Evolutionary conservation across 37 sponge, comb jelly and placozoan genomes (phyloP), one percentile per base, ranked within the genome.

Genomic region (Chondrosia reniformis): DNA sequence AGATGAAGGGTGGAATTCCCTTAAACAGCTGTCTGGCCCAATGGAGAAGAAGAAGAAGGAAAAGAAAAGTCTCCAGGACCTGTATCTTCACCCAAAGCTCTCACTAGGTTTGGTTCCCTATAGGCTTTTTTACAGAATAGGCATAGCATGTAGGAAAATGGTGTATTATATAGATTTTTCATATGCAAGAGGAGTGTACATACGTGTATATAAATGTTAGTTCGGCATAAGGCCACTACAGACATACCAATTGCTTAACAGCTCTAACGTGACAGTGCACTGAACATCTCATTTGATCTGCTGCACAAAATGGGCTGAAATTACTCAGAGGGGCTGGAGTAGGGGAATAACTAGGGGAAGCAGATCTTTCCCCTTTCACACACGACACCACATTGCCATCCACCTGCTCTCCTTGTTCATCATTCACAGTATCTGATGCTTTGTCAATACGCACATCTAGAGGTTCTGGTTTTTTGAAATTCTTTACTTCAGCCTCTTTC

Each of bases 201-300:
- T 59, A 59, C n/a, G 8, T 59, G 4, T 59, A 59, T 59, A 59
- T 13, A 49, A 19, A 49, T 49, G 10, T 49, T 49, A 15, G 15
- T 49, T 10, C 15, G 10, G 15, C 52, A 49, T 19, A 19, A 15
- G 15, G 15, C 52, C 33, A 64, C 33, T 64, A 28, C 25, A 25
- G 63, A 22, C 67, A 37, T 21, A 91, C 71, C 45, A 91, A 46
- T 28, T 56, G 41, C 55, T 58, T 72, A 8, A 91, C 81, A 32
- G 80, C 42, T 56, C 84, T 91, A 72, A 91, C 83, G 44, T 91
- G 91, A 55, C 87, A 86, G 75, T 91, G 91, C 37, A 91, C 86
- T 40, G 91, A 91, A 15, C 86, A 46, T 56, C 81, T 81, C 30
- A 86, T 61, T 66, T 86, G 87, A 45, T 91, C 91, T n/a, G 86